Conservation (phyloP, 1,140 invertebrate species). For the Meteorus sp. region DNA sequence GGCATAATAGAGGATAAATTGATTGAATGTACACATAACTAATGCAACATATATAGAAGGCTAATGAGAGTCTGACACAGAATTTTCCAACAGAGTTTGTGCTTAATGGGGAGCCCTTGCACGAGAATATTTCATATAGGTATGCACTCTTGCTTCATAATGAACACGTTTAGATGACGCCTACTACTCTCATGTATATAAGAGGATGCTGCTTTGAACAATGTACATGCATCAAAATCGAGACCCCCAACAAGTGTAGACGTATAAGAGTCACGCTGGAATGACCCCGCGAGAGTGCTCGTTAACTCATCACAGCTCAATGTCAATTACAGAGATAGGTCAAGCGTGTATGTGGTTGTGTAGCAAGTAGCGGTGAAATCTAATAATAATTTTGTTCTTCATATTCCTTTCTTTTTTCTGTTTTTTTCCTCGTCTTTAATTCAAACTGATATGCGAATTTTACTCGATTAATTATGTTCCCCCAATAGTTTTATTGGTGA, state of each 20-base stretch:
- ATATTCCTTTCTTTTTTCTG: constrained; percentile 3
- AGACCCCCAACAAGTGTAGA: constrained; percentile 5
- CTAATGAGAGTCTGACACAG: constrained; percentile 26
- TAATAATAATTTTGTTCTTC: not conserved
- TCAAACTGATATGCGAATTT: too few relatives aligned
- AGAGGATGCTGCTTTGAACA: not conserved
- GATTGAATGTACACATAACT: too few relatives aligned
- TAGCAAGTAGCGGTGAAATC: not conserved
- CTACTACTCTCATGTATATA: not conserved
- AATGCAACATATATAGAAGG: not conserved
- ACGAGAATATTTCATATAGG: not conserved
- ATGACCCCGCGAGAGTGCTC: constrained; percentile 13
- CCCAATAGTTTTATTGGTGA: too few relatives aligned
- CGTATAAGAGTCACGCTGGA: constrained; percentile 8
- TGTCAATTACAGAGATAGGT: constrained; percentile 22
- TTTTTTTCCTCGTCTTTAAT: too few relatives aligned
- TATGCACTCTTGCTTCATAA: not conserved
- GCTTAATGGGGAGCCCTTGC: too few relatives aligned
- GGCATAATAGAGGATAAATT: constrained; percentile 20
- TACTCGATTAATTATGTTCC: too few relatives aligned
- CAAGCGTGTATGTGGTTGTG: too few relatives aligned
- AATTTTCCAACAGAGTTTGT: constrained; percentile 11
- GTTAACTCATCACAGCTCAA: constrained; percentile 23
- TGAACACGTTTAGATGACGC: not conserved
- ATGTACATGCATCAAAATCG: constrained; percentile 13